Base-by-base conservation (phyloP, 2,797 vertebrate species). In the Ceryle rudis region DNA sequence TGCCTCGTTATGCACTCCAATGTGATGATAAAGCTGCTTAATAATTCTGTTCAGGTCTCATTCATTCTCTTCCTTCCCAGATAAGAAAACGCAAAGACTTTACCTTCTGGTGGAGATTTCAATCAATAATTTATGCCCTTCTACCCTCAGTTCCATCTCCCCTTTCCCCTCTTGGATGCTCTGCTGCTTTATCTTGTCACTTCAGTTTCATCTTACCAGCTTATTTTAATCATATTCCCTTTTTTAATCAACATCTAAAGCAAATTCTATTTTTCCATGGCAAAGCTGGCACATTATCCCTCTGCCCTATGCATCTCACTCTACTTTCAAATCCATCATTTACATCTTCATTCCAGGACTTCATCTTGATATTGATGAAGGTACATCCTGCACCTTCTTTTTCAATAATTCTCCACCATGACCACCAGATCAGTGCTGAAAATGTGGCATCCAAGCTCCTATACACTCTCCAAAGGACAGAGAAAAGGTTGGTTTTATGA, bases 1-100 rank as follows among this genome's bases (percentile, higher is more conserved):
- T 92, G 93, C 89, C 90, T 96, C 84, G 97, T 96, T 96, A 96
- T 81, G 85, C 85, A 81, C 89, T 96, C 71, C 58, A 93, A 35
- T 44, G 67, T 60, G 33, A 49, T 31, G 73, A 93, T 91, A 92
- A 95, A 91, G 66, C 69, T 89, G 61, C 58, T 96, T 95, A 94
- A 94, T 85, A 70, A 89, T 93, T 81, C 78, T 82, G 70, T 46
- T 91, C 28, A 0, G 65, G 91, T 72, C 72, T 82, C 70, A 23
- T 57, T 79, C 55, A n/a, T 84, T 58, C 65, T 80, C 39, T 81
- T 41, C 64, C 39, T 79, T 90, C 71, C 33, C 62, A 83, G 73
- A 91, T 70, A 95, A 95, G 81, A 89, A 94, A 92, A 95, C 28
- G 51, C 60, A 39, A 91, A 81, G 86, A 37, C 55, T 60, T 85